phyloP scores from a whole-genome alignment of 2,888 invertebrate species.

The Formica aserva region DNA sequence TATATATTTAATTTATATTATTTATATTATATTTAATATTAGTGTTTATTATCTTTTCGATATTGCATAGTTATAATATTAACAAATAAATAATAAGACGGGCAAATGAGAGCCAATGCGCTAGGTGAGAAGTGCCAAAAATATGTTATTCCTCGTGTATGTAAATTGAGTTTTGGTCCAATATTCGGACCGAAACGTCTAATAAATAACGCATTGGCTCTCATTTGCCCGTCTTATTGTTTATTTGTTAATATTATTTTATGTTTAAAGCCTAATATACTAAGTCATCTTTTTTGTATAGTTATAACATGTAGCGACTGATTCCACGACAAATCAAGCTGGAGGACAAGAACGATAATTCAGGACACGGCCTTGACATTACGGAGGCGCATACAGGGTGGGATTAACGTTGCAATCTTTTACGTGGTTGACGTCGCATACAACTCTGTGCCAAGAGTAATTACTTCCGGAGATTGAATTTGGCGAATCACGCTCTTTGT shows the following conservation, averaged over 20 bases:
- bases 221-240: too few relatives aligned
- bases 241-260: too few relatives aligned
- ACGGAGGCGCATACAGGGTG: slow-evolving; percentile 58
- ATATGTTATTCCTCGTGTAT: too few relatives aligned
- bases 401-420: slow-evolving; percentile 69
- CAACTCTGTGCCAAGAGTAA: slow-evolving; percentile 35
- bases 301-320: neutral
- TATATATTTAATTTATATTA: too few relatives aligned
- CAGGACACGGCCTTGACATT: slow-evolving; percentile 73
- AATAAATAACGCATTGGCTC: too few relatives aligned
- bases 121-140: too few relatives aligned
- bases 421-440: slow-evolving; percentile 34
- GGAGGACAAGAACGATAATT: slow-evolving; percentile 60
- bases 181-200: too few relatives aligned
- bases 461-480: slow-evolving; percentile 50
- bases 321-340: slow-evolving; percentile 28
- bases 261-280: too few relatives aligned
- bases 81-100: too few relatives aligned
- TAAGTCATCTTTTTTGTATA: neutral
- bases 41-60: neutral
- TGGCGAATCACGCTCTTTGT: slow-evolving; percentile 39
- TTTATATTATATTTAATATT: too few relatives aligned
- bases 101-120: too few relatives aligned
- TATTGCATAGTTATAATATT: neutral
- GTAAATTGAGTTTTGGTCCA: too few relatives aligned